These are phyloP conservation scores for Vimba vimba DNA, from an alignment of 2,113 vertebrate species.

Conservation along the genomic window DNA sequence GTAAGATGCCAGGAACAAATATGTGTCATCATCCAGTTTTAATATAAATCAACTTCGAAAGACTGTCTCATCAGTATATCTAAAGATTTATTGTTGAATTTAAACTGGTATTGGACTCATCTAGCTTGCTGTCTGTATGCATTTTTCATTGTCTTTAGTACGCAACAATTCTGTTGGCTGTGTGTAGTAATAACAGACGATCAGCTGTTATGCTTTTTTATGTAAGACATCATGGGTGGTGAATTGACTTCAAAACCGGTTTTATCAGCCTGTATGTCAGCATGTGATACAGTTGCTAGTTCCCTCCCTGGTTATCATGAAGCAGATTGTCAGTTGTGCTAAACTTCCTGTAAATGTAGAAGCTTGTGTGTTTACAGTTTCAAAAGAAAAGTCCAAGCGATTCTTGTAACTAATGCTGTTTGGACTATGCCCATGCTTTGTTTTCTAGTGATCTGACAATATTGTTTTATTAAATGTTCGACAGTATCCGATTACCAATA, in stretches of 20 bases:
- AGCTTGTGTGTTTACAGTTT: not conserved
- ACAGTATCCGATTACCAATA: not conserved
- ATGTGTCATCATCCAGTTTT: not conserved
- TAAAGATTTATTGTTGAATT: not conserved
- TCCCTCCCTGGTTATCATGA: not conserved
- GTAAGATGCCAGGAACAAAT: not conserved
- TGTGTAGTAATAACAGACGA: not conserved
- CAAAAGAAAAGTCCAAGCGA: not conserved
- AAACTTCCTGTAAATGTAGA: not conserved
- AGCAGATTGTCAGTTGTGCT: not conserved
- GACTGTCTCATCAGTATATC: not conserved
- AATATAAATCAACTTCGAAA: not conserved
- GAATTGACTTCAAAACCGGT: not conserved
- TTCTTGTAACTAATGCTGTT: not conserved
- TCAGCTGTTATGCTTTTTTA: constrained; percentile 19
- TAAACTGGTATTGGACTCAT: not conserved
- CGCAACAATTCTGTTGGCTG: not conserved
- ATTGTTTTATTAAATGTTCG: not conserved
- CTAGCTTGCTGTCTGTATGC: not conserved
- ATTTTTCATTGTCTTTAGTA: not conserved
- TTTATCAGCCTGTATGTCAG: constrained; percentile 7
- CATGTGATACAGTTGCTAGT: not conserved
- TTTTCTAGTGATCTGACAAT: not conserved
- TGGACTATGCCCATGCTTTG: not conserved
- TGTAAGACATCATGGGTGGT: not conserved